Evolutionary conservation across 2,888 invertebrate species (phyloP), one percentile per base, ranked within the genome.

Genomic region (Amorpha juglandis): DNA sequence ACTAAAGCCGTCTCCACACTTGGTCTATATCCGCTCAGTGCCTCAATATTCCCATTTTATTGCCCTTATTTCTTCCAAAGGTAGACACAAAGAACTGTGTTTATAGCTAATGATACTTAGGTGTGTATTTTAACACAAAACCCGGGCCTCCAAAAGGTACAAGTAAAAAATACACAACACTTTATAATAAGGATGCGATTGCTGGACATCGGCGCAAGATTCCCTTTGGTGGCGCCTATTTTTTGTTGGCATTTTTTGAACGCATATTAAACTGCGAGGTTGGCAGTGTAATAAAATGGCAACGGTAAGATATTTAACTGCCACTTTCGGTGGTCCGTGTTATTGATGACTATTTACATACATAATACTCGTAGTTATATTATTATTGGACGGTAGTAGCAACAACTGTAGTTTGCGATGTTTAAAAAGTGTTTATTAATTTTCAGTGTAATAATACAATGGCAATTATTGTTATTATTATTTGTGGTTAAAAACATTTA

Each of bases 61-160:
- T 89, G 83, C 86, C 86, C 85, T 87, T 89, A 91, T 91, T 90
- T 90, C 86, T 85, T 87, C 76, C 83, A 82, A 87, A 85, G 86
- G 87, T 77, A 86, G 86, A 91, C 89, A 91, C 90, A 92, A 92
- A 91, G 90, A 90, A 83, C 84, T 85, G 86, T 90, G 91, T 92
- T 92, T 92, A 93, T 92, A 90, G 91, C 88, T 91, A 91, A 93
- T 92, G 89, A 91, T 92, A 86, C 85, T 91, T 89, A 92, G 92
- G 92, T 92, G 92, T 90, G 91, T 91, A 92, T 93, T 92, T 92
- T 93, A 92, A 93, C 92, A 93, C 92, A 89, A 82, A 87, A 80
- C 85, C 85, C 84, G 75, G 84, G 80, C 80, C 83, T 82, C 86
- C 84, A 86, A 89, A 92, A 86, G 85, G 82, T 80, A 78, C 77